A percentile compares a stretch with the other conserved stretches of the same genome.
These are phyloP conservation scores for Bettongia penicillata DNA, from an alignment of 2,113 vertebrate species.

Conservation along the genomic window DNA sequence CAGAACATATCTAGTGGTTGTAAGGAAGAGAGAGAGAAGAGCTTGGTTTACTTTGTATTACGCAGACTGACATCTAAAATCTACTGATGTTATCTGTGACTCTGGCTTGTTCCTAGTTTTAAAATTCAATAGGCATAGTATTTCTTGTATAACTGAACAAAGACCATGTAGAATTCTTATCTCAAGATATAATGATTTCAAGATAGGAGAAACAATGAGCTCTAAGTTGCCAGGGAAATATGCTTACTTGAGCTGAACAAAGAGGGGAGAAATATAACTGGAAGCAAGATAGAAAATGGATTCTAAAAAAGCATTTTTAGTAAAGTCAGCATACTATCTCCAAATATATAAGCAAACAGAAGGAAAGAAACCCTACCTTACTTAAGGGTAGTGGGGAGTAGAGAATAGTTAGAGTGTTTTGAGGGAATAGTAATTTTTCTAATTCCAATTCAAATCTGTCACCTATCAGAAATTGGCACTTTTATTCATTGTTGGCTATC, in stretches of 20 bases:
- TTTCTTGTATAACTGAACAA: background rate
- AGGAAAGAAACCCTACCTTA: background rate
- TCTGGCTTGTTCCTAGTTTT: background rate
- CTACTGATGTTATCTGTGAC: background rate
- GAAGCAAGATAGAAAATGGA: background rate
- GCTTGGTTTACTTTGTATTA: background rate
- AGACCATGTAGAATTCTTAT: background rate
- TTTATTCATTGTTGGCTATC: background rate
- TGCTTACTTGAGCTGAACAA: background rate
- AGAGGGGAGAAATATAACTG: background rate
- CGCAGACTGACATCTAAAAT: background rate
- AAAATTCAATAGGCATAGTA: background rate
- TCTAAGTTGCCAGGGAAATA: background rate
- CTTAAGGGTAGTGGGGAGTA: background rate
- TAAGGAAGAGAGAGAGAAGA: background rate
- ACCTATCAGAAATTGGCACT: background rate
- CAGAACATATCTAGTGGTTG: background rate
- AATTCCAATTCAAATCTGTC: constrained; percentile 6
- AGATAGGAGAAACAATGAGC: background rate
- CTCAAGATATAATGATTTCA: background rate
- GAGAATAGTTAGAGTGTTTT: background rate
- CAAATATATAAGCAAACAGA: background rate
- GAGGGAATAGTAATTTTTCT: background rate
- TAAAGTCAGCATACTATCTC: background rate
- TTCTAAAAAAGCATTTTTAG: background rate